Conservation (phyloP, 2,797 vertebrate genomes). For the Synanceia verrucosa region DNA sequence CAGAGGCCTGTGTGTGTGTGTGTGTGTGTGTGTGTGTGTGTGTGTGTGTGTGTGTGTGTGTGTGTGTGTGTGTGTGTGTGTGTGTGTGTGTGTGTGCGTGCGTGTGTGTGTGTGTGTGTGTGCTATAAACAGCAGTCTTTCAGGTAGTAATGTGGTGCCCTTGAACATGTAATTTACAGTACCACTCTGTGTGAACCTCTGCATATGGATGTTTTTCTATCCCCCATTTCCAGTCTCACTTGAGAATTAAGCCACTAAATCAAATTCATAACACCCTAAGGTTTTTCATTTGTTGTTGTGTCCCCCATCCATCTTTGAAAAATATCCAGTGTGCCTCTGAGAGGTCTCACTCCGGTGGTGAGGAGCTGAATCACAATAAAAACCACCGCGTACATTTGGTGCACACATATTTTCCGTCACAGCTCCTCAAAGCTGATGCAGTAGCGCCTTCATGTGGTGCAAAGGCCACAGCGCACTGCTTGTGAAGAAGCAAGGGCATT, state of each 20-base stretch:
- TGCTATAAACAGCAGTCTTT: slow-evolving; percentile 25
- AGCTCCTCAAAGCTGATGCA: slow-evolving; percentile 6
- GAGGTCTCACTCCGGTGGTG: slow-evolving; percentile 49
- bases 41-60: too few relatives aligned
- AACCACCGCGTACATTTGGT: slow-evolving; percentile 31
- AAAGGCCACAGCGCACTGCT: slow-evolving; percentile 12
- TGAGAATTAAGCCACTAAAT: slow-evolving; percentile 59
- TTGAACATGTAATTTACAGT: slow-evolving; percentile 49
- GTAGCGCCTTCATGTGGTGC: slow-evolving; percentile 54
- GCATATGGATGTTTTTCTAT: slow-evolving; percentile 22
- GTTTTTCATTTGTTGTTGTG: slow-evolving; percentile 51
- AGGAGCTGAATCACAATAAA: slow-evolving; percentile 62
- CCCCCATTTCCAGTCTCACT: slow-evolving; percentile 29
- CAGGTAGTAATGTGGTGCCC: slow-evolving; percentile 38
- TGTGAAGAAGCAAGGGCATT: too few relatives aligned
- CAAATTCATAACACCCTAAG: slow-evolving; percentile 54
- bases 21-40: background rate
- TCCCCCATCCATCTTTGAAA: slow-evolving; percentile 51
- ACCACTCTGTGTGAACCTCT: slow-evolving; percentile 29
- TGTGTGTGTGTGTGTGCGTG: too few relatives aligned
- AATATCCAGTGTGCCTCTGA: slow-evolving; percentile 43
- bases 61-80: background rate
- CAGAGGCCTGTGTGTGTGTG: background rate
- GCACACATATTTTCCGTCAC: slow-evolving; percentile 38
- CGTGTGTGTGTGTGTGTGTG: background rate